phyloP scores from a whole-genome alignment of 2,797 vertebrate species.

The Choloepus didactylus region DNA sequence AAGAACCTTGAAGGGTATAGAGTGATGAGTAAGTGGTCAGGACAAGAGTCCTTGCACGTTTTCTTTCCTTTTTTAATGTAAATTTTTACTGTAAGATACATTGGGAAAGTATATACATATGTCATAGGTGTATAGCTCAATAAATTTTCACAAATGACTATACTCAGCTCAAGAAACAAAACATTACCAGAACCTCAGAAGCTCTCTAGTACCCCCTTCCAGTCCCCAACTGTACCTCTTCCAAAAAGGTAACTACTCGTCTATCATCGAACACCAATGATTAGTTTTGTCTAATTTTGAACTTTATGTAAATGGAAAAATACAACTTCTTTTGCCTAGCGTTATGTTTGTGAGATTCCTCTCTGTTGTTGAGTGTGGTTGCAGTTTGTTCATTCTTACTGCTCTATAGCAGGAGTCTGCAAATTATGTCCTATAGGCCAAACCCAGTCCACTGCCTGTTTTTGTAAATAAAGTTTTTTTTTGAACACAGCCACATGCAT shows the following conservation, averaged over 20 bases:
- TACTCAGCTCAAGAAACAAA: background rate
- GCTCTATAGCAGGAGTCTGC: background rate
- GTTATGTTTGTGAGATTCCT: background rate
- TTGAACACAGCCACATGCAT: no score
- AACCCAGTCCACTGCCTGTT: background rate
- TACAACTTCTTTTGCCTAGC: background rate
- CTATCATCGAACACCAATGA: background rate
- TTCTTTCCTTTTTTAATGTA: slow-evolving; percentile 3
- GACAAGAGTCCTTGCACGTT: background rate
- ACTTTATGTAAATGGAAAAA: background rate
- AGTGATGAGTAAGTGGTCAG: background rate
- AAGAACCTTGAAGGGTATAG: background rate
- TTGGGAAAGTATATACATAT: background rate
- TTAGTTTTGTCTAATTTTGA: slow-evolving; percentile 27
- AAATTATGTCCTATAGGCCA: background rate
- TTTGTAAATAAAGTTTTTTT: no score
- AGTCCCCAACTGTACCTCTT: background rate
- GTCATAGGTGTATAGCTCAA: background rate
- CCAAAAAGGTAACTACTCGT: background rate
- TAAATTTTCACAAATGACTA: background rate
- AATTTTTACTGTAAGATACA: background rate
- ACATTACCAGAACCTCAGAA: background rate
- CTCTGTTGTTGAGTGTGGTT: background rate
- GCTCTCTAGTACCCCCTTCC: background rate
- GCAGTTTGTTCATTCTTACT: no score